Percentiles rank a stretch among this genome's conserved stretches.
Conservation (phyloP, 1,140 invertebrate species). For the Ceratina australensis region DNA sequence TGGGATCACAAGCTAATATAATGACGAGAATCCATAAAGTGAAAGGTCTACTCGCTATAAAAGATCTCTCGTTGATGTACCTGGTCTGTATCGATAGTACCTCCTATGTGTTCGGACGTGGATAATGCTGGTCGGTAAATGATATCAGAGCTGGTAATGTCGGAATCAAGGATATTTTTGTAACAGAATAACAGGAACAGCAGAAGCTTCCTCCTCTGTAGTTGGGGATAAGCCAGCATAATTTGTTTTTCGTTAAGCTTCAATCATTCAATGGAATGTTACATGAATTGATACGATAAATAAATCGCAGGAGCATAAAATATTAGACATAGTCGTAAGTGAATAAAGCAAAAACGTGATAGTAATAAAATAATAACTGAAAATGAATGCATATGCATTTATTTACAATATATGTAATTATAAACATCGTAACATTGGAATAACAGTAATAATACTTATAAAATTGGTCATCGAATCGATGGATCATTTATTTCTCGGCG, state of each 20-base stretch:
- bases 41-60: too few species aligned
- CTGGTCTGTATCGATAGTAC: too few species aligned
- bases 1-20: too few species aligned
- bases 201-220: slow-evolving; percentile 33
- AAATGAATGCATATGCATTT: slow-evolving; percentile 59
- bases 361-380: neutral
- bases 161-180: slow-evolving; percentile 68
- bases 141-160: slow-evolving; percentile 67
- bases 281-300: neutral
- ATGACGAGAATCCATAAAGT: too few species aligned
- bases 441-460: slow-evolving; percentile 48
- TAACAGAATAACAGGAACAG: slow-evolving; percentile 63
- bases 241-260: slow-evolving; percentile 29
- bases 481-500: slow-evolving; percentile 12
- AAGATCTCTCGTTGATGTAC: too few species aligned
- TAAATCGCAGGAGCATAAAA: too few species aligned
- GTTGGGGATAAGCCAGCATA: neutral
- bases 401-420: slow-evolving; percentile 64
- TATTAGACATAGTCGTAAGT: too few species aligned
- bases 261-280: neutral
- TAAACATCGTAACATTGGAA: slow-evolving; percentile 46
- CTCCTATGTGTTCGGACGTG: slow-evolving; percentile 5
- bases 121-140: slow-evolving; percentile 58
- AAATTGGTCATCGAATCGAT: slow-evolving; percentile 53
- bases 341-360: too few species aligned